These are phyloP conservation scores for Eurytoma adleriae DNA, from an alignment of 2,888 invertebrate species.

Conservation along the genomic window DNA sequence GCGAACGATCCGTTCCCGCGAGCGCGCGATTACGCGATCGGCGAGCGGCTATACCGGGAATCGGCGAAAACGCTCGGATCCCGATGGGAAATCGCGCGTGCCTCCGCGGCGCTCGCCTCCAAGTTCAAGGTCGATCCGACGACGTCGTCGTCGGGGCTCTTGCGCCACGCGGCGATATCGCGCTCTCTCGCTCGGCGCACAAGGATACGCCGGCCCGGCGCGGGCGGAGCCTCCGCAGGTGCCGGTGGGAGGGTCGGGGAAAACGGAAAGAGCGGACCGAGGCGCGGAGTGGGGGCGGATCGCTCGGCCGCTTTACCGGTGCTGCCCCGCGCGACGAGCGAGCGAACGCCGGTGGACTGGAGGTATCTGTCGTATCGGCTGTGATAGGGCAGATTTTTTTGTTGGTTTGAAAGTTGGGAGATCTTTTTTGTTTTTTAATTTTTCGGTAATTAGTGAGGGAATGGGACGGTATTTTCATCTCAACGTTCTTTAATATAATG, in stretches of 20 bases:
- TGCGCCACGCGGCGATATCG: slow-evolving; percentile 30
- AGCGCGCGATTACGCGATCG: too few species aligned
- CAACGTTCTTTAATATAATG: too few species aligned
- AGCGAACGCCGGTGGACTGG: not conserved
- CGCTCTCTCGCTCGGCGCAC: slow-evolving; percentile 1
- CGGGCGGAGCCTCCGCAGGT: slow-evolving; percentile 30
- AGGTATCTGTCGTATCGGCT: slow-evolving; percentile 19
- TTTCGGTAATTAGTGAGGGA: not conserved
- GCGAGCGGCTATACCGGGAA: too few species aligned
- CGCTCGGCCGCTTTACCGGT: slow-evolving; percentile 6
- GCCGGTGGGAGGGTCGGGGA: slow-evolving; percentile 8
- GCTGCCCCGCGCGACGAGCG: not conserved
- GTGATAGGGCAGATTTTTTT: not conserved
- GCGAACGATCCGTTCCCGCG: too few species aligned
- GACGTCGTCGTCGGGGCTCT: not conserved
- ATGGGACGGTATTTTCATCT: too few species aligned
- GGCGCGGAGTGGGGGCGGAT: not conserved
- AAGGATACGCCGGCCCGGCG: slow-evolving; percentile 12
- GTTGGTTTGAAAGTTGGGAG: too few species aligned
- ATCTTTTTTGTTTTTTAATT: not conserved
- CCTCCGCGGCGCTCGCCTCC: not conserved
- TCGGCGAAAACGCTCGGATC: too few species aligned
- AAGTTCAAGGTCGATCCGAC: slow-evolving; percentile 50
- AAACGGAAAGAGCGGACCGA: not conserved
- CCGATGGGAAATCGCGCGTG: too few species aligned